Percentiles rank a stretch among this genome's conserved stretches.
phyloP scores from a whole-genome alignment of 2,888 invertebrate species.

The Gasteruption jaculator region DNA sequence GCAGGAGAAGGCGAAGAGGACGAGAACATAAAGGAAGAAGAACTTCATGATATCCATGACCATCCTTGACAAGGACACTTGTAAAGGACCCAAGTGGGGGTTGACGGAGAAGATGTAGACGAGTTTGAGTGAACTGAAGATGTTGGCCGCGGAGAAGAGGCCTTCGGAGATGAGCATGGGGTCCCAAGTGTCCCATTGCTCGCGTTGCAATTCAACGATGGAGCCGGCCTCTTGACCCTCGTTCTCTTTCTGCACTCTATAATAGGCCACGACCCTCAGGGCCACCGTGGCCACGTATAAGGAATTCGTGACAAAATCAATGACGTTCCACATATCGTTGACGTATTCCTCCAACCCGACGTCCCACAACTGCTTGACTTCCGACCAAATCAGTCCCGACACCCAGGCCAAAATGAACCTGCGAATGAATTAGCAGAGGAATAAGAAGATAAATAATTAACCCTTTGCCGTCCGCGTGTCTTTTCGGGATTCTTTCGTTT shows the following conservation, averaged over 20 bases:
- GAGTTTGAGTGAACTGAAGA: slow-evolving; percentile 89
- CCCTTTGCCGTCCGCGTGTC: too few relatives aligned
- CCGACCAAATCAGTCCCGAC: slow-evolving; percentile 95
- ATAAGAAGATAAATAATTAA: too few relatives aligned
- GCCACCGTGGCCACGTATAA: slow-evolving; percentile 96
- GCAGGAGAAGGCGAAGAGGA: slow-evolving; percentile 93
- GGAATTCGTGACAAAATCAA: slow-evolving; percentile 98
- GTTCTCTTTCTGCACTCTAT: slow-evolving; percentile 83
- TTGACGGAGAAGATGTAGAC: slow-evolving; percentile 98
- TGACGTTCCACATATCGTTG: slow-evolving; percentile 99
- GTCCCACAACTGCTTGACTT: slow-evolving; percentile 98
- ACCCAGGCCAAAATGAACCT: slow-evolving; percentile 90
- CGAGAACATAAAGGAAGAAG: slow-evolving; percentile 87
- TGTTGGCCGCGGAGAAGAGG: slow-evolving; percentile 97
- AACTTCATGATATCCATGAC: slow-evolving; percentile 95
- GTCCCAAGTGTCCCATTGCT: slow-evolving; percentile 97
- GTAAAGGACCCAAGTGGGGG: slow-evolving; percentile 93
- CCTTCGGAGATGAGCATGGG: slow-evolving; percentile 96
- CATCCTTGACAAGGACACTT: slow-evolving; percentile 92
- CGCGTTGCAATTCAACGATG: slow-evolving; percentile 68
- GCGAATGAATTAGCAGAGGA: too few relatives aligned
- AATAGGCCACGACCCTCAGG: slow-evolving; percentile 88
- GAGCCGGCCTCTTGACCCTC: slow-evolving; percentile 61
- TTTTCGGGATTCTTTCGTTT: background rate
- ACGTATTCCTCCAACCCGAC: slow-evolving; percentile 95